Conservation (phyloP, 2,888 invertebrate species). For the Philonicus albiceps region DNA sequence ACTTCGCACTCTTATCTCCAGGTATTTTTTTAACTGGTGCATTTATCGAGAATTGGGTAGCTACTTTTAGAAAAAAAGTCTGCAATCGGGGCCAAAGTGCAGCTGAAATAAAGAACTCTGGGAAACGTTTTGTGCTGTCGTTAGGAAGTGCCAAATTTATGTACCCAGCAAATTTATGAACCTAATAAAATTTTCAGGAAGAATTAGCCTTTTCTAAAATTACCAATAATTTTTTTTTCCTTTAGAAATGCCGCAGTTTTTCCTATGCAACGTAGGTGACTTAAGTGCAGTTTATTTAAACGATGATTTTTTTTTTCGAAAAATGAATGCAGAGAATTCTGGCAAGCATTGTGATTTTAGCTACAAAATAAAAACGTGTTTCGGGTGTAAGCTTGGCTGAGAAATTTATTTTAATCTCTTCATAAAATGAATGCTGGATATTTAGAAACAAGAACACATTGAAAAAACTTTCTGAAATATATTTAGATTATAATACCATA, state of each 20-base stretch:
- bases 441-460: no score
- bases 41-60: neutral
- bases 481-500: no score
- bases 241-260: neutral
- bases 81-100: neutral
- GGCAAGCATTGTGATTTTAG: neutral
- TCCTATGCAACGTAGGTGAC: neutral
- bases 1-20: neutral
- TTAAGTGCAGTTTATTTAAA: neutral
- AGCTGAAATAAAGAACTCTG: neutral
- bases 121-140: neutral
- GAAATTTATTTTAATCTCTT: neutral
- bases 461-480: no score
- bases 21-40: neutral
- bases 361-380: neutral
- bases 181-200: neutral
- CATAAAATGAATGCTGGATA: neutral
- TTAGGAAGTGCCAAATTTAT: neutral
- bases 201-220: neutral
- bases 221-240: neutral
- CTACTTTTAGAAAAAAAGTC: neutral
- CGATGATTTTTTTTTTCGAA: neutral
- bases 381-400: neutral
- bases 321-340: neutral
- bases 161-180: neutral